Percentiles rank a stretch among this genome's conserved stretches.
Evolutionary conservation across 2,797 vertebrate species (phyloP).

Genomic region (Ambastaia sidthimunki): DNA sequence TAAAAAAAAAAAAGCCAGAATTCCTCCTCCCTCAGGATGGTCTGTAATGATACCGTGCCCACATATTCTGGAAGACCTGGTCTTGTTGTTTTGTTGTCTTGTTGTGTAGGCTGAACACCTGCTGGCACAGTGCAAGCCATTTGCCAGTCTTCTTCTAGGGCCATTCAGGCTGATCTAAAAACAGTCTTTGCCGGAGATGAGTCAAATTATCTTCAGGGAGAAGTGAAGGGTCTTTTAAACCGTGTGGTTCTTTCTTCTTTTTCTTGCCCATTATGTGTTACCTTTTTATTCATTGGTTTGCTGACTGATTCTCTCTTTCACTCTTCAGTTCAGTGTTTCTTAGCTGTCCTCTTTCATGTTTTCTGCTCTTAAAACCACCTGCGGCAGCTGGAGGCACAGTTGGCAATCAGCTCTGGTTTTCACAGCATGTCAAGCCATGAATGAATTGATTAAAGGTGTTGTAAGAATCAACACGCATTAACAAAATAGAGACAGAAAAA

Average conservation of each 20-base stretch:
- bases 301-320: constrained; percentile 2
- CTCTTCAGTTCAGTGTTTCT: constrained; percentile 1
- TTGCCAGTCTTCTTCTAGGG: constrained; percentile 11
- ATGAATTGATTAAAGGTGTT: not conserved
- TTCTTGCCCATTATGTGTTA: not conserved
- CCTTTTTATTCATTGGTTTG: not conserved
- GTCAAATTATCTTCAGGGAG: constrained; percentile 40
- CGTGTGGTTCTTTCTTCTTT: not conserved
- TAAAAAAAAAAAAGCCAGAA: not conserved
- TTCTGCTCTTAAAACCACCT: not conserved
- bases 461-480: not conserved
- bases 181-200: constrained; percentile 23
- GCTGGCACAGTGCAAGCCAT: constrained; percentile 10
- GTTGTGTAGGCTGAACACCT: constrained; percentile 47
- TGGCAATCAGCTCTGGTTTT: not conserved
- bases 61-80: not conserved
- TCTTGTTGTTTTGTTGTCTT: constrained; percentile 12
- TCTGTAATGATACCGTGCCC: not conserved
- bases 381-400: not conserved
- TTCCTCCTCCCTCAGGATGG: not conserved
- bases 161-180: constrained; percentile 23
- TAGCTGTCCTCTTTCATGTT: not conserved
- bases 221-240: constrained; percentile 7
- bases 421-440: not conserved
- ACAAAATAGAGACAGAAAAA: not conserved